These are phyloP conservation scores for Andrena fulva DNA, from an alignment of 2,888 invertebrate species.

Conservation along the genomic window DNA sequence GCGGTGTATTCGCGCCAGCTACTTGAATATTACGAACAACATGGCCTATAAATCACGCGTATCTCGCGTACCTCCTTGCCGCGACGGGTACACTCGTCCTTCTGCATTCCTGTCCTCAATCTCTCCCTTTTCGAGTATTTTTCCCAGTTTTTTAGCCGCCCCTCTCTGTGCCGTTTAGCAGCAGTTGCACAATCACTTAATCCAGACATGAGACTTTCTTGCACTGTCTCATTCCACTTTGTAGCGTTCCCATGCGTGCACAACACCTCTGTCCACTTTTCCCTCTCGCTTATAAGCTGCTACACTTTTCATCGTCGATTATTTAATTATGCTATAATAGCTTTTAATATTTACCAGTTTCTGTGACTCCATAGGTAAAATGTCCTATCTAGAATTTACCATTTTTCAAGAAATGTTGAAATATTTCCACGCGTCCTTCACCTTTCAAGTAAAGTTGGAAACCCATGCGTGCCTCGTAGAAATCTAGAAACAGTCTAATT, in stretches of 20 bases:
- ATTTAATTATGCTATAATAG: not conserved
- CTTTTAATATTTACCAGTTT: not conserved
- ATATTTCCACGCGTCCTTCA: too few species aligned
- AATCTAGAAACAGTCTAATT: too few species aligned
- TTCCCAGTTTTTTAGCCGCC: not conserved
- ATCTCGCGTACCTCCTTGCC: constrained; percentile 27
- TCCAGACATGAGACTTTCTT: constrained; percentile 22
- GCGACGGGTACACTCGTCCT: constrained; percentile 30
- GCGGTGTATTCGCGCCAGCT: constrained; percentile 10
- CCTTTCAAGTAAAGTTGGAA: too few species aligned
- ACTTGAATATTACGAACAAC: constrained; percentile 41
- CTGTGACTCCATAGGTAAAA: not conserved
- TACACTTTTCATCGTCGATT: not conserved
- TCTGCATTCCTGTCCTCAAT: constrained; percentile 44
- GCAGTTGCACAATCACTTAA: constrained; percentile 44
- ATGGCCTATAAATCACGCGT: constrained; percentile 43
- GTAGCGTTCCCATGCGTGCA: not conserved
- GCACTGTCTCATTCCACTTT: not conserved
- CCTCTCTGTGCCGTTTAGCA: constrained; percentile 24
- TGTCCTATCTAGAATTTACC: too few species aligned
- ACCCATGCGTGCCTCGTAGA: too few species aligned
- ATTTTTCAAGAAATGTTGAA: too few species aligned
- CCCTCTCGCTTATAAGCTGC: not conserved
- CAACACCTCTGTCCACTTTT: not conserved
- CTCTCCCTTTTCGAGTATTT: constrained; percentile 13